Conservation (phyloP, 2,888 invertebrate genomes). For the Incurvaria masculella region DNA sequence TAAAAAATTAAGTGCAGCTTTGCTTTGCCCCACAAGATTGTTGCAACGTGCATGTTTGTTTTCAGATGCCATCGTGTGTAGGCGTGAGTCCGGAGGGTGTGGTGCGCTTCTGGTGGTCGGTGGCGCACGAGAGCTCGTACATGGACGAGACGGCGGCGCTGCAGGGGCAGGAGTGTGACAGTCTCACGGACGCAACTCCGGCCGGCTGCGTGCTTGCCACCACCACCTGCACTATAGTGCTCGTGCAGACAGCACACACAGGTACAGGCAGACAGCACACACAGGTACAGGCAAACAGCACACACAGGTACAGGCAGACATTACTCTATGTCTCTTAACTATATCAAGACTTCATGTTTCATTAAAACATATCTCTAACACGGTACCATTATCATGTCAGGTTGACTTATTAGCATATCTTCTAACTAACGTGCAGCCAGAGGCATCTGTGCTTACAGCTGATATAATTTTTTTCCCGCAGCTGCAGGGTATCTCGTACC, state of each 20-base stretch:
- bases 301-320: constrained; percentile 18
- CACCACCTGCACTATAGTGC: constrained; percentile 83
- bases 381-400: too few species aligned
- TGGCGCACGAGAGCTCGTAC: constrained; percentile 83
- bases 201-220: constrained; percentile 84
- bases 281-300: constrained; percentile 10
- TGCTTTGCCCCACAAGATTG: too few species aligned
- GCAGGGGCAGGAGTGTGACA: constrained; percentile 84
- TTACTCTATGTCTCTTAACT: constrained; percentile 12
- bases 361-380: too few species aligned
- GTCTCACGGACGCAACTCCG: constrained; percentile 63
- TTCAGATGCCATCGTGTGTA: constrained; percentile 76
- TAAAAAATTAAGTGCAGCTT: too few species aligned
- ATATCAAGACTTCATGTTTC: too few species aligned
- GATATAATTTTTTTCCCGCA: too few species aligned
- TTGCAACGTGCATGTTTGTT: too few species aligned
- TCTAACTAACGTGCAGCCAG: too few species aligned
- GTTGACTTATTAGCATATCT: too few species aligned
- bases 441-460: too few species aligned
- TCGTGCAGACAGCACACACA: constrained; percentile 22
- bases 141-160: constrained; percentile 83
- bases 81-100: constrained; percentile 93
- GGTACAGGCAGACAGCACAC: constrained; percentile 18
- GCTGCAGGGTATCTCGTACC: too few species aligned
- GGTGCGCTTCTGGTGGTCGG: constrained; percentile 87